A percentile compares a stretch with the other conserved stretches of the same genome.
phyloP scores from a whole-genome alignment of 64 coral and sea anemone genomes.

The Trachythela sp. region DNA sequence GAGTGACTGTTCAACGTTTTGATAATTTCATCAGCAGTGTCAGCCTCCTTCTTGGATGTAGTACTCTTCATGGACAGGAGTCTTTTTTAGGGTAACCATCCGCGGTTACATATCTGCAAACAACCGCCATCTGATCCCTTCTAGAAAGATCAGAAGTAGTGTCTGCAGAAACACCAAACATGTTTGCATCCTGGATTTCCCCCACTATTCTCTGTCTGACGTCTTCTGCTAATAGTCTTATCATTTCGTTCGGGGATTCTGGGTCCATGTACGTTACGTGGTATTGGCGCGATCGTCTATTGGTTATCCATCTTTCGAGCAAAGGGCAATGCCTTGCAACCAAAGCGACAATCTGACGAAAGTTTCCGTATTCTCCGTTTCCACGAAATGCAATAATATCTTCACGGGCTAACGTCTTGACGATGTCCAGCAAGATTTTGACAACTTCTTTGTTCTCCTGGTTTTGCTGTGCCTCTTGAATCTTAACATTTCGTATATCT shows the following conservation, averaged over 20 bases:
- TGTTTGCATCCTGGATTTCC: not conserved
- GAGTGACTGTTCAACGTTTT: not conserved
- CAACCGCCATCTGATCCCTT: conserved; percentile 10
- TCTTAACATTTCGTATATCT: not conserved
- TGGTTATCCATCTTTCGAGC: not conserved
- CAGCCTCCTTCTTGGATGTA: not conserved
- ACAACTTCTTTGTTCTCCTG: not conserved
- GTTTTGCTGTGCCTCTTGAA: not conserved
- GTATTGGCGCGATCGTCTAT: not conserved
- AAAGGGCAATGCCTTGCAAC: conserved; percentile 1
- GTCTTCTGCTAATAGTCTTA: not conserved
- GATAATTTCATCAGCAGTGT: conserved; percentile 11
- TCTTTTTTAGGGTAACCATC: not conserved
- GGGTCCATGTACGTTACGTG: not conserved
- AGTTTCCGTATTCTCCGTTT: not conserved
- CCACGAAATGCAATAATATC: not conserved
- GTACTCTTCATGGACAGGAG: conserved; percentile 7
- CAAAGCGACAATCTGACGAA: not conserved
- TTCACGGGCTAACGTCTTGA: too few relatives aligned
- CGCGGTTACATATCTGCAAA: not conserved
- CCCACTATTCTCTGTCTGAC: not conserved
- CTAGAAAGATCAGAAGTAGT: not conserved
- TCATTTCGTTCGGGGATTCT: not conserved
- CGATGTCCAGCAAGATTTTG: too few relatives aligned
- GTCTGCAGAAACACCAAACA: conserved; percentile 10